Base-by-base conservation (phyloP, 2,797 vertebrate species). In the Coendou prehensilis region DNA sequence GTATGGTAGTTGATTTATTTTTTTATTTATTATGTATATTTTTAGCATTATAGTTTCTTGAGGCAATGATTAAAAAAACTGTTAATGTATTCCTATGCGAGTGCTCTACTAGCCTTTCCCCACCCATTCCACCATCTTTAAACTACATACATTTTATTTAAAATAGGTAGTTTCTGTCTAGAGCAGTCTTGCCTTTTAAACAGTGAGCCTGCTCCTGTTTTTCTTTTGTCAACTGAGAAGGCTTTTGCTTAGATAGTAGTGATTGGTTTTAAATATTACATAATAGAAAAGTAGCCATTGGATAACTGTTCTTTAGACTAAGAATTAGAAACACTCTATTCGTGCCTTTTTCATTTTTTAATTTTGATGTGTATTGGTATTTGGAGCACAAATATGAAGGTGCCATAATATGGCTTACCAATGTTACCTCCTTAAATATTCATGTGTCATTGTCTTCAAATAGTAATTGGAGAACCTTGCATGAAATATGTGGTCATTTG, bases 371-470 rank as follows among this genome's bases (percentile, higher is more conserved):
- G 75, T 78, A 97, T 94, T 80, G 96, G n/a, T 98, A 97, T 95
- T 98, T 98, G 97, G 98, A 98, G 96, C 97, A 97, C 82, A 97
- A 98, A 96, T 98, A 98, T 98, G 98, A 98, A 98, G 98, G 98
- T 98, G 98, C 98, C 98, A 98, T 98, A 94, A 93, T 80, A 98
- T 98, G 98, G 98, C 98, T 98, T 98, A 98, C 98, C 98, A 98
- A 97, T 97, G 98, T 98, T 98, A 98, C 94, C 98, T 98, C 98
- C 98, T 98, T 87, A 80, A 98, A 97, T 95, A 97, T 33, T 97
- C 93, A 97, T 96, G 94, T 95, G 97, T 98, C 96, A 96, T 88
- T 92, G 96, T 97, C 98, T 98, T 97, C 57, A 97, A 92, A 95
- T 96, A 95, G 83, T 94, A 78, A 97, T 98, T 98, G 98, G 97